Evolutionary conservation across 2,888 invertebrate genomes (phyloP).

Genomic region (Lacanobia oleracea): DNA sequence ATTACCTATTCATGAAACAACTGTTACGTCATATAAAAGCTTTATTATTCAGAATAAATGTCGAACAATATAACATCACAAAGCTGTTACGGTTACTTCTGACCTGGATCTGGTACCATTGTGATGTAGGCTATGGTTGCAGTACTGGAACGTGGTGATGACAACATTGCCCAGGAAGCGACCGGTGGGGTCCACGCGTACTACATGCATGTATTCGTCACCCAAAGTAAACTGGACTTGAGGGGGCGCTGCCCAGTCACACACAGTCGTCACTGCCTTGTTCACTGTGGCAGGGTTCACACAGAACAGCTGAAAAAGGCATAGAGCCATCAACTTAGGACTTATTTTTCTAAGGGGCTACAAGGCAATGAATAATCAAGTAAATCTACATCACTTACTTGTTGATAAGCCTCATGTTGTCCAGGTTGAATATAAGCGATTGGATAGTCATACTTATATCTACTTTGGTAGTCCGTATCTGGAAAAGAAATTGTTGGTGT

Average conservation of each 20-base stretch:
- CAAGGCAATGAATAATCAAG: neutral
- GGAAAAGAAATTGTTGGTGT: constrained; percentile 64
- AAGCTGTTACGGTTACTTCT: constrained; percentile 20
- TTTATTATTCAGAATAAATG: constrained; percentile 13
- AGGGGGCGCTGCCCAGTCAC: constrained; percentile 85
- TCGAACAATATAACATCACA: constrained; percentile 9
- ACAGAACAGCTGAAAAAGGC: constrained; percentile 80
- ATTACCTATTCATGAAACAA: neutral
- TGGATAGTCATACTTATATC: constrained; percentile 79
- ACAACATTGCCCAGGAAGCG: constrained; percentile 80
- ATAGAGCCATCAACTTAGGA: too few relatives aligned
- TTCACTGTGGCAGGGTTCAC: constrained; percentile 80
- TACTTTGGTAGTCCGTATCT: constrained; percentile 81
- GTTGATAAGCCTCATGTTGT: constrained; percentile 82
- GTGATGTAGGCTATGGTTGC: constrained; percentile 74
- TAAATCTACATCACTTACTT: constrained; percentile 68
- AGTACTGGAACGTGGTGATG: constrained; percentile 82
- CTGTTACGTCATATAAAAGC: neutral
- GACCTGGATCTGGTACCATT: neutral
- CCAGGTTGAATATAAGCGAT: constrained; percentile 79
- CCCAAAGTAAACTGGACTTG: constrained; percentile 82
- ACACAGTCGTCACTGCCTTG: constrained; percentile 79
- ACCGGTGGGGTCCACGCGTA: constrained; percentile 80
- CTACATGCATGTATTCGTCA: constrained; percentile 83
- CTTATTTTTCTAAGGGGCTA: neutral